These are phyloP conservation scores for Nycteola revayana DNA, from an alignment of 2,888 invertebrate species.

Conservation along the genomic window DNA sequence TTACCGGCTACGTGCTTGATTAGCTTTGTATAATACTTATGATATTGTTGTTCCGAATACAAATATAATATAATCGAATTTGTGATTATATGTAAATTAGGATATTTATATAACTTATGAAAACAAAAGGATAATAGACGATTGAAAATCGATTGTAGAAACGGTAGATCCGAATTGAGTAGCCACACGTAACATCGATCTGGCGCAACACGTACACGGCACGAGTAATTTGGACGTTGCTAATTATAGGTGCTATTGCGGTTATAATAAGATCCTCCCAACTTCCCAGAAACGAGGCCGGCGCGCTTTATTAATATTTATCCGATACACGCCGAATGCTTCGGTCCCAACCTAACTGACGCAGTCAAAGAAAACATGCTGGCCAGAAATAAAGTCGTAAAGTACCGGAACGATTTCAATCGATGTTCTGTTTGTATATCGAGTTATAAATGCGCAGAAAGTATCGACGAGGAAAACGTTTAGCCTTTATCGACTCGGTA, in stretches of 20 bases:
- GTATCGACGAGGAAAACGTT: conserved; percentile 61
- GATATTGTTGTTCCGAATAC: too few relatives aligned
- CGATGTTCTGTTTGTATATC: conserved; percentile 72
- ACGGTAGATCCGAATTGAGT: conserved; percentile 52
- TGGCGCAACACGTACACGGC: conserved; percentile 68
- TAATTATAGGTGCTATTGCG: conserved; percentile 82
- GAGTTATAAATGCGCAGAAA: conserved; percentile 68
- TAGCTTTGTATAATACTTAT: background rate
- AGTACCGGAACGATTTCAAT: conserved; percentile 77
- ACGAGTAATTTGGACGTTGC: conserved; percentile 76
- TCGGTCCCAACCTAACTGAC: conserved; percentile 75
- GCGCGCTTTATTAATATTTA: conserved; percentile 80
- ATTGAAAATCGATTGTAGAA: conserved; percentile 5
- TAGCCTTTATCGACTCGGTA: conserved; percentile 37
- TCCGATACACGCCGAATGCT: conserved; percentile 73
- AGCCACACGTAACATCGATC: conserved; percentile 68
- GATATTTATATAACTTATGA: too few relatives aligned
- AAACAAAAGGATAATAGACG: too few relatives aligned
- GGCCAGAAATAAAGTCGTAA: conserved; percentile 80
- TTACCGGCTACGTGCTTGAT: background rate
- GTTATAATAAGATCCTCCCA: conserved; percentile 81
- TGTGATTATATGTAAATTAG: too few relatives aligned
- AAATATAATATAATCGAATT: too few relatives aligned
- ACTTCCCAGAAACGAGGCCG: conserved; percentile 81
- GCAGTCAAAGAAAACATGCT: conserved; percentile 78